Evolutionary conservation across 2,113 vertebrate genomes (phyloP), one percentile per base, ranked within the genome.

Genomic region (Lycaon pictus): DNA sequence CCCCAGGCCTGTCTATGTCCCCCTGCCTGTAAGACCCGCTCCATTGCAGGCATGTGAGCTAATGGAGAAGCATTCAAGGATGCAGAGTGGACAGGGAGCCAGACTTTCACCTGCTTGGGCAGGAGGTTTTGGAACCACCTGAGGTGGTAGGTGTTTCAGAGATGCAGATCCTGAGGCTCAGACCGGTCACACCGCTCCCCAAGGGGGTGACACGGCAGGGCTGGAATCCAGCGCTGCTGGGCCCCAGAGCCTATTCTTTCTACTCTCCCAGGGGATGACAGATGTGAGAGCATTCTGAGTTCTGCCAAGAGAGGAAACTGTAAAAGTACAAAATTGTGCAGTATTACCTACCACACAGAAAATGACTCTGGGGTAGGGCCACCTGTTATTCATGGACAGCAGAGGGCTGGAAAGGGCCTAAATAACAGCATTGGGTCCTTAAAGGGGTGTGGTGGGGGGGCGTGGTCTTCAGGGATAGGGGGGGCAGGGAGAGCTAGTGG

Each of bases 231-330:
- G 20, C 5, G 29, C 32, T 32, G 48, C 23, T 1, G 35, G 88
- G 89, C 25, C 27, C 56, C 53, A 53, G 3, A 69, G 13, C 35
- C 74, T 5, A 20, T 27, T 77, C 32, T 69, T 56, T 29, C 11
- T 55, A 48, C n/a, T 15, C 2, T 43, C 25, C 62, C 51, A 7
- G 5, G 63, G 56, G 51, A 79, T 13, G 19, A 55, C 8, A 93
- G 85, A 60, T 29, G 35, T 55, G 69, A 84, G 32, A 82, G 63
- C 29, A 8, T 76, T 92, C 55, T 58, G 79, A 89, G 85, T 67
- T 55, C 67, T 92, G 63, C 71, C 63, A 67, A 60, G 88, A 82
- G 27, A 96, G 84, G 55, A 96, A 92, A 88, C 32, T 15, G 53
- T 63, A 83, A 83, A 89, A 32, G 60, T 43, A 71, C 8, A 74